Base-by-base conservation (phyloP, 2,113 vertebrate species). In the Centropristis striata region DNA sequence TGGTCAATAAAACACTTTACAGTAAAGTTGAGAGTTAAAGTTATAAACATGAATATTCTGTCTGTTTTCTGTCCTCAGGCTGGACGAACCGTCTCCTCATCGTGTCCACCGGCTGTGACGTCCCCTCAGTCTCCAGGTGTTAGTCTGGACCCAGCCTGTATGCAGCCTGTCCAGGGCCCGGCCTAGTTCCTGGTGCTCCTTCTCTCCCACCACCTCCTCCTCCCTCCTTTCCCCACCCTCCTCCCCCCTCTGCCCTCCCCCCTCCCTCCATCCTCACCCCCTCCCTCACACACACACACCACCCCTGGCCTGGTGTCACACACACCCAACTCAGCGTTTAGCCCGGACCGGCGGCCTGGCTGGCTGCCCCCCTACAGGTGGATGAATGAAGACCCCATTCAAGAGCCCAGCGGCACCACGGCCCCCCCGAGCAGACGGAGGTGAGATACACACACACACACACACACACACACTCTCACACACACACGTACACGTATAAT, bases 381-480 rank as follows among this genome's bases (percentile, higher is more conserved):
- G 95, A 97, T 97, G 96, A 98, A 98, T 98, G 97, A 98, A 98
- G 97, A 98, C 97, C 95, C 97, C 97, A 93, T 98, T 98, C 94
- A 97, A 96, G 95, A 98, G 96, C 94, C 93, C 96, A 57, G 94
- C 96, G 86, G 96, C 96, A 93, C 96, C 97, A 73, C 94, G 96
- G 85, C 95, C 97, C 91, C 95, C 97, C 92, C 95, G 96, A 95
- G 93, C 95, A 86, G 97, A 97, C 94, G 95, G 96, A 92, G 97
- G 97, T 97, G 92, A 93, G 95, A 73, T 1, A 3, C 37, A 23
- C 9, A 44, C 13, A 15, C 32, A 5, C 42, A 13, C 15, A 58
- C 54, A 49, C 20, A 14, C 13, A 15, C 14, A 16, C 14, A 44
- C 13, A 14, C 41, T n/a, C n/a, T n/a, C n/a, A 32, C 28, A 32